Percentiles rank a stretch among this genome's conserved stretches.
Conservation (phyloP, 2,888 invertebrate genomes). For the Diplolepis rosae region DNA sequence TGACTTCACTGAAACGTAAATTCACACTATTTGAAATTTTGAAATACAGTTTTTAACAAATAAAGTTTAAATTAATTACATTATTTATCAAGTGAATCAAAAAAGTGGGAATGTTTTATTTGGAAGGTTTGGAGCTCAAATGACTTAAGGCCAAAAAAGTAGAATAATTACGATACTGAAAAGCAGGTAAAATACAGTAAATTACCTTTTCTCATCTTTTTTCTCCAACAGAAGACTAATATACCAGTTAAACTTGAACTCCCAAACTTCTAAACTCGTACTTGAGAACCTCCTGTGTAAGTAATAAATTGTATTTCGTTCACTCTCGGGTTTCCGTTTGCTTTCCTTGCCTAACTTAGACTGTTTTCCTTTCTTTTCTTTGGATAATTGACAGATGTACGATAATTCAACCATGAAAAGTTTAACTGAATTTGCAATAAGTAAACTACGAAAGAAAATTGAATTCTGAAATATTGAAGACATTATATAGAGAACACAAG, state of each 20-base stretch:
- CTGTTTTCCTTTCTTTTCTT: neutral
- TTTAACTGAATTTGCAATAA: neutral
- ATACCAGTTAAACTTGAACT: slow-evolving; percentile 17
- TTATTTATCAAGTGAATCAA: too few species aligned
- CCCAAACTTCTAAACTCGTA: slow-evolving; percentile 7
- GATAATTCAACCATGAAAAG: slow-evolving; percentile 2
- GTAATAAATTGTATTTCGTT: slow-evolving; percentile 9
- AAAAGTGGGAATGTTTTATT: neutral
- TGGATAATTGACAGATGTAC: neutral
- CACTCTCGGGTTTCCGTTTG: slow-evolving; percentile 14
- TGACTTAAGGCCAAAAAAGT: slow-evolving; percentile 6
- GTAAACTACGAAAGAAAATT: neutral
- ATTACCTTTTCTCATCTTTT: neutral
- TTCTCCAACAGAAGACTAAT: slow-evolving; percentile 10
- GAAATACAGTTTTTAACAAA: too few species aligned
- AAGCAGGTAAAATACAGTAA: slow-evolving; percentile 3
- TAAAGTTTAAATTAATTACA: too few species aligned
- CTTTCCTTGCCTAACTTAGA: slow-evolving; percentile 5
- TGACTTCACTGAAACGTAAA: too few species aligned
- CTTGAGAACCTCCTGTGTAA: slow-evolving; percentile 9
- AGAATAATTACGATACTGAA: neutral
- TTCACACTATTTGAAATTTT: too few species aligned
- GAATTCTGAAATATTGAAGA: neutral
- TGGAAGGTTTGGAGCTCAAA: neutral
- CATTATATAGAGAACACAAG: too few species aligned